phyloP scores from a whole-genome alignment of 2,113 vertebrate species.

The Misgurnus mizolepis region DNA sequence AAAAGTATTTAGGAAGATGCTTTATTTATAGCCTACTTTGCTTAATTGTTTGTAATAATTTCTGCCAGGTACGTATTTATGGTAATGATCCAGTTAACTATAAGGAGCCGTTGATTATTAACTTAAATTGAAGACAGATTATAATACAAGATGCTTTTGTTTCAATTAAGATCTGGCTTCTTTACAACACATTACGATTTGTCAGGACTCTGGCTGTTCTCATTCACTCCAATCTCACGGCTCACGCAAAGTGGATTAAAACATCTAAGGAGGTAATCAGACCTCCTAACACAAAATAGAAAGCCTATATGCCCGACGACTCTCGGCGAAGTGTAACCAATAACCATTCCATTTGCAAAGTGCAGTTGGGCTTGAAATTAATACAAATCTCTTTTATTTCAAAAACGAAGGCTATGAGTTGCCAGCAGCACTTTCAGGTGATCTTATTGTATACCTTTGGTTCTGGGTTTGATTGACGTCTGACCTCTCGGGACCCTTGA shows the following conservation, averaged over 20 bases:
- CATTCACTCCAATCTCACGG: constrained; percentile 15
- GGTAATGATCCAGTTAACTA: constrained; percentile 23
- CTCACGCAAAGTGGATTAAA: constrained; percentile 47
- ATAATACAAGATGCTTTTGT: constrained; percentile 8
- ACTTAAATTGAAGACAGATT: constrained; percentile 3
- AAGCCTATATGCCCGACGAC: constrained; percentile 41
- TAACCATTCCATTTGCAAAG: constrained; percentile 50
- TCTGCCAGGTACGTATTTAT: constrained; percentile 12
- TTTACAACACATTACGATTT: constrained; percentile 1
- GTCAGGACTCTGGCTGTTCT: constrained; percentile 1
- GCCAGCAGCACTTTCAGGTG: constrained; percentile 38
- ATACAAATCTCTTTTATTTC: constrained; percentile 54
- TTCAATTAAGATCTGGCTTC: constrained; percentile 19
- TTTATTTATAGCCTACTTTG: too few relatives aligned
- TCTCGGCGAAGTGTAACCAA: constrained; percentile 46
- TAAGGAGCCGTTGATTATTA: constrained; percentile 17
- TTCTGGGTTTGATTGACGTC: constrained; percentile 56
- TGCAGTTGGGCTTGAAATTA: constrained; percentile 58
- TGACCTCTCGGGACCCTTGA: constrained; percentile 52
- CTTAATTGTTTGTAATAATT: background rate
- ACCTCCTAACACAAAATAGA: constrained; percentile 35
- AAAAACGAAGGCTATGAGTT: constrained; percentile 12
- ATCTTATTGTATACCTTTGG: constrained; percentile 46
- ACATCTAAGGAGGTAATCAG: constrained; percentile 51
- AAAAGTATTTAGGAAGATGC: background rate